These are phyloP conservation scores for Hemicrepidius hirtus DNA, from an alignment of 2,888 invertebrate genomes.

Conservation along the genomic window DNA sequence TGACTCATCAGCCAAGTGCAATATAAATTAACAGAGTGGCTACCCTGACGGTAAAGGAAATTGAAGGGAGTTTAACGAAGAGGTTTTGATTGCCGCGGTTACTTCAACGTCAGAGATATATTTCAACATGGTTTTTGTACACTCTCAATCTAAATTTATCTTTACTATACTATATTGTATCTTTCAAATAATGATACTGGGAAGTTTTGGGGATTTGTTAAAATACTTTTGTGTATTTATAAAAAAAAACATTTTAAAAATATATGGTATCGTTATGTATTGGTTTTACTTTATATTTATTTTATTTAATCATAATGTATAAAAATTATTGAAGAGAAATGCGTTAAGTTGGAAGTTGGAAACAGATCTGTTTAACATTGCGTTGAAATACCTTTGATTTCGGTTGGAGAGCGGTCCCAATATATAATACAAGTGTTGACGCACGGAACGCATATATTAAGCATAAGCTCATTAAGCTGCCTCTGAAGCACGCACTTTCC, in stretches of 20 bases:
- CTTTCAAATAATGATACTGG: too few relatives aligned
- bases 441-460: conserved; percentile 44
- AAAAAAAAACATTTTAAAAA: too few relatives aligned
- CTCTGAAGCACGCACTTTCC: conserved; percentile 48
- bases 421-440: conserved; percentile 45
- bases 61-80: conserved; percentile 49
- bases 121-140: conserved; percentile 1
- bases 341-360: neutral
- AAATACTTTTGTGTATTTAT: too few relatives aligned
- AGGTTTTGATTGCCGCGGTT: conserved; percentile 46
- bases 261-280: too few relatives aligned
- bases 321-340: too few relatives aligned
- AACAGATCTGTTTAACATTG: neutral
- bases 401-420: conserved; percentile 12
- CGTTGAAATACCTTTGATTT: conserved; percentile 20
- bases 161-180: too few relatives aligned
- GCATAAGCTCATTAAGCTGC: conserved; percentile 48
- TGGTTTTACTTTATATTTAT: too few relatives aligned
- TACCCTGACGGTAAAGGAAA: conserved; percentile 44
- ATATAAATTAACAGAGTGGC: conserved; percentile 50
- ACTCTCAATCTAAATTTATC: neutral
- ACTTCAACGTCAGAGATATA: conserved; percentile 7
- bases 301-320: too few relatives aligned
- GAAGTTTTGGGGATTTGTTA: too few relatives aligned
- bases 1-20: conserved; percentile 43